phyloP scores from a whole-genome alignment of 2,113 vertebrate species.

The Oryzias curvinotus region DNA sequence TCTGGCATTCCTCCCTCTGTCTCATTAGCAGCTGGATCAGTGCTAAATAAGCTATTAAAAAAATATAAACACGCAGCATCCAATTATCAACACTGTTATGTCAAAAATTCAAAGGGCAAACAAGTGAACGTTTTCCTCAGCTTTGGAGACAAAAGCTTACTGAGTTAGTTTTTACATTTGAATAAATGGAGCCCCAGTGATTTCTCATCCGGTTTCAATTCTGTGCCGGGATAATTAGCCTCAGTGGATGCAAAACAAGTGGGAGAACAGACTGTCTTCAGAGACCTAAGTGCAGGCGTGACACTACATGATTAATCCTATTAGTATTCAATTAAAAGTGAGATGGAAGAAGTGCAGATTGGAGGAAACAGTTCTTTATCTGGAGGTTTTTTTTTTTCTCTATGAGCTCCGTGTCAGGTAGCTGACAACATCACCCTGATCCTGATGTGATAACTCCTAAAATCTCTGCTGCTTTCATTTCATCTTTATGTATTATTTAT shows the following conservation, averaged over 20 bases:
- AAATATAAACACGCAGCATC: constrained; percentile 12
- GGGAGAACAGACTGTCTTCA: constrained; percentile 34
- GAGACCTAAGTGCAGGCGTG: constrained; percentile 43
- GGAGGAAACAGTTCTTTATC: constrained; percentile 43
- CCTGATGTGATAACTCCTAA: neutral
- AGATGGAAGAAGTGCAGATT: constrained; percentile 58
- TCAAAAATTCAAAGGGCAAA: neutral
- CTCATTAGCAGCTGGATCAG: constrained; percentile 69
- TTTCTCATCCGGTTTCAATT: constrained; percentile 29
- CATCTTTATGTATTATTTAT: constrained; percentile 6
- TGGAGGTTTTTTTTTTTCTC: constrained; percentile 27
- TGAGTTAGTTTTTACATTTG: constrained; percentile 28
- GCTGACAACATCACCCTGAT: no score
- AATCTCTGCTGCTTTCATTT: neutral
- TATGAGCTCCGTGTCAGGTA: constrained; percentile 6
- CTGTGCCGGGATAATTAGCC: constrained; percentile 37
- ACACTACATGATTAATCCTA: constrained; percentile 62
- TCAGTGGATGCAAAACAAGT: constrained; percentile 40
- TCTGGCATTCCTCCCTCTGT: constrained; percentile 60
- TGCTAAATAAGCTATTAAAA: constrained; percentile 70
- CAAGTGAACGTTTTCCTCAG: neutral
- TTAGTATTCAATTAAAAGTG: constrained; percentile 64
- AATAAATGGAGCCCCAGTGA: constrained; percentile 10
- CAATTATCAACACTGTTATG: neutral
- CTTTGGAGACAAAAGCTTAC: neutral